phyloP scores from a whole-genome alignment of 2,113 vertebrate genomes.

The Phaetusa simplex region DNA sequence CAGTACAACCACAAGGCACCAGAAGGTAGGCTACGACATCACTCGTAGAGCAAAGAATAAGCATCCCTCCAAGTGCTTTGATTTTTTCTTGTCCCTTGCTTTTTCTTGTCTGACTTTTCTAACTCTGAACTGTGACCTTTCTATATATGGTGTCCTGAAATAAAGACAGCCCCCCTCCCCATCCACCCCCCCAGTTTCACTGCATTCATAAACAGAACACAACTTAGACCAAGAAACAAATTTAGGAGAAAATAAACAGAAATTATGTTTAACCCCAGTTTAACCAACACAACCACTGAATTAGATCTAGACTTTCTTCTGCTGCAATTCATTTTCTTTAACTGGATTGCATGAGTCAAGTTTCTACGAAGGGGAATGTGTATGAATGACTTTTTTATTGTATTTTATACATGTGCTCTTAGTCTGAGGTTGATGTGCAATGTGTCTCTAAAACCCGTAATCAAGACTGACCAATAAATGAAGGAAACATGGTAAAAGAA shows the following conservation, averaged over 20 bases:
- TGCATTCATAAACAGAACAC: neutral
- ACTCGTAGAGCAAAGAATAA: neutral
- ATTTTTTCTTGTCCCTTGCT: neutral
- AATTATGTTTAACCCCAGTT: neutral
- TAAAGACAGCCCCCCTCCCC: neutral
- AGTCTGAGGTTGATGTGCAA: neutral
- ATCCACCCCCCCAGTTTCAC: neutral
- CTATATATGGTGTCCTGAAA: neutral
- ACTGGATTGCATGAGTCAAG: rapidly evolving
- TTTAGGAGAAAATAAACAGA: neutral
- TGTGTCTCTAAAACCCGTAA: neutral
- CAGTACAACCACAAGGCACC: neutral
- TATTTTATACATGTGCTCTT: neutral
- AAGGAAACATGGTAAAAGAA: neutral
- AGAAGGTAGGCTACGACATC: neutral
- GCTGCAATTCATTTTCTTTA: neutral
- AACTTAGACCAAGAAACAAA: neutral
- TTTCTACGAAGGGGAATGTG: neutral
- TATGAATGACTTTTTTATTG: neutral
- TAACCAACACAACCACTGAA: neutral
- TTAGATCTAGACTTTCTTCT: neutral
- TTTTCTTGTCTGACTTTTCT: neutral
- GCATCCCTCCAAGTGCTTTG: neutral
- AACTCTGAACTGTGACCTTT: neutral
- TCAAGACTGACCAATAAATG: neutral